phyloP scores from a whole-genome alignment of 2,113 vertebrate species.

The Egretta garzetta region DNA sequence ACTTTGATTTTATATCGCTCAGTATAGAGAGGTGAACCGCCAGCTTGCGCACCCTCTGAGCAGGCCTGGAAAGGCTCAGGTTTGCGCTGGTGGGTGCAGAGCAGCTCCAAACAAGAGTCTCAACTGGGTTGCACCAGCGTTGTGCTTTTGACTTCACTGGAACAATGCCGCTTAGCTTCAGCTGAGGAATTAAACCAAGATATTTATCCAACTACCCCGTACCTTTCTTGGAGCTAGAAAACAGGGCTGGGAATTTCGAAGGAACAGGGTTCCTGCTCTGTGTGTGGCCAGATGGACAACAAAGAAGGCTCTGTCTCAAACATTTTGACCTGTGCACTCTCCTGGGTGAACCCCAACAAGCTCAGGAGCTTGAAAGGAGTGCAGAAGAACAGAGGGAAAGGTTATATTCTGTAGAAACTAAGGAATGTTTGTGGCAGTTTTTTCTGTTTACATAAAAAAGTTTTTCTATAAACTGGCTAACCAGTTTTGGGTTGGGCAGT shows the following conservation, averaged over 20 bases:
- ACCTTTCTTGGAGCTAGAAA: constrained; percentile 6
- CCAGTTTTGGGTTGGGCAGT: neutral
- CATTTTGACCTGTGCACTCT: neutral
- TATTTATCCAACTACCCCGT: neutral
- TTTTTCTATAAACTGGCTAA: neutral
- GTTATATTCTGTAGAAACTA: neutral
- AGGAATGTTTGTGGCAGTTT: neutral
- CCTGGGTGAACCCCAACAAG: neutral
- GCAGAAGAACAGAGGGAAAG: neutral
- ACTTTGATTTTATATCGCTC: neutral
- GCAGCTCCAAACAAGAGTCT: neutral
- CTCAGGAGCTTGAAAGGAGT: neutral
- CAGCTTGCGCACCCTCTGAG: neutral
- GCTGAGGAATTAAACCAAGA: neutral
- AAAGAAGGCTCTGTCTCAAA: constrained; percentile 6
- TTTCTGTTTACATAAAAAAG: neutral
- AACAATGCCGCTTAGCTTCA: neutral
- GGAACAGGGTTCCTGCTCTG: neutral
- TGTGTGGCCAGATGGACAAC: constrained; percentile 22
- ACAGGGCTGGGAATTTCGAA: neutral
- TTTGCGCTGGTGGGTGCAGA: neutral
- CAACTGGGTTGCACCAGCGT: neutral
- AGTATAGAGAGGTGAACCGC: neutral
- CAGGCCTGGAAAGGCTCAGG: neutral
- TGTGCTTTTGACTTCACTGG: neutral